These are phyloP conservation scores for Poecilia gillii DNA, from an alignment of 2,797 vertebrate species.

Conservation along the genomic window DNA sequence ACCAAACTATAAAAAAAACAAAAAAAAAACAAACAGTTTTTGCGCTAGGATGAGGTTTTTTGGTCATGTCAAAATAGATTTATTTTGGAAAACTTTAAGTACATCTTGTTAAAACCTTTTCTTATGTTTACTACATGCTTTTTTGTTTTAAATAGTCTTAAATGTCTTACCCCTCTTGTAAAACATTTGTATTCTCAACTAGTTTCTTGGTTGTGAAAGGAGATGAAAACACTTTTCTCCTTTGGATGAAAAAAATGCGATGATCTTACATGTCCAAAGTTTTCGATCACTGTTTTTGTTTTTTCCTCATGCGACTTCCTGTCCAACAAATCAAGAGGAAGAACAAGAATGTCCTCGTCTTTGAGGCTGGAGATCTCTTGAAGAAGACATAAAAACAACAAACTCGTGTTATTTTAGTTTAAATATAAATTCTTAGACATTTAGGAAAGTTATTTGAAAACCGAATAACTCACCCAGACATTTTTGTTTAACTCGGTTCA, in stretches of 20 bases:
- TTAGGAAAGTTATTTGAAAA: not conserved
- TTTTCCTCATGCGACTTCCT: constrained; percentile 84
- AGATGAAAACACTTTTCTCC: not conserved
- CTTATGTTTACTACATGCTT: not conserved
- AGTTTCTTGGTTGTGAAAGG: not conserved
- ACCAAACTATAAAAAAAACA: no score
- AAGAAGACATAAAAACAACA: constrained; percentile 22
- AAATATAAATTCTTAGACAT: not conserved
- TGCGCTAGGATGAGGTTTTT: no score
- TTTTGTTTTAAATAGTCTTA: not conserved
- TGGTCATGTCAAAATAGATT: no score
- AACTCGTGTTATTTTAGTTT: not conserved
- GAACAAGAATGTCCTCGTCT: constrained; percentile 88
- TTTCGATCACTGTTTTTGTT: constrained; percentile 81
- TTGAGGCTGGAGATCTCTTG: constrained; percentile 84
- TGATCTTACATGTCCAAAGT: constrained; percentile 89
- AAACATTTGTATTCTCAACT: not conserved
- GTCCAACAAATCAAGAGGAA: constrained; percentile 90
- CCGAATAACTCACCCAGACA: constrained; percentile 85
- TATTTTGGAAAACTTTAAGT: not conserved
- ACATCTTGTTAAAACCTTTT: not conserved
- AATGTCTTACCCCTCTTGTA: not conserved
- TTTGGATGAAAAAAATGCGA: constrained; percentile 9
- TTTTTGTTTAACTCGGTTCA: constrained; percentile 86
- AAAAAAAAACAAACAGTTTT: no score